These are phyloP conservation scores for Lucilia sericata DNA, from an alignment of 1,140 invertebrate species.

Conservation along the genomic window DNA sequence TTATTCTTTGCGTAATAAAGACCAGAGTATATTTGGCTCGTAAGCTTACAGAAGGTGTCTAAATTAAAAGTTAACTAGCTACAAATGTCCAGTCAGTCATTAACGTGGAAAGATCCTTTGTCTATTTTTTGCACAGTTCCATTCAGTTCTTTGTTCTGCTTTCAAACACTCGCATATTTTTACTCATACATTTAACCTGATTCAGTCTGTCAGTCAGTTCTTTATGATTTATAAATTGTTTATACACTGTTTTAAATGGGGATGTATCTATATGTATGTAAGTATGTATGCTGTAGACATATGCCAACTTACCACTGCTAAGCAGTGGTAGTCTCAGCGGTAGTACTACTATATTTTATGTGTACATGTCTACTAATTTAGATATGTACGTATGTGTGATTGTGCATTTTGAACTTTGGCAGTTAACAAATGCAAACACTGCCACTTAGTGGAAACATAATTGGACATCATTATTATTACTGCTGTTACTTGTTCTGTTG, in stretches of 20 bases:
- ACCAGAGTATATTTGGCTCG: too few species aligned
- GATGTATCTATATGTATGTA: not conserved
- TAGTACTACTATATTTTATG: too few species aligned
- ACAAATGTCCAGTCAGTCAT: conserved; percentile 8
- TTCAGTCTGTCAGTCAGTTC: not conserved
- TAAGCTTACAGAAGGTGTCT: too few species aligned
- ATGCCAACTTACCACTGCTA: too few species aligned
- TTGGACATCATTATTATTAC: conserved; percentile 30
- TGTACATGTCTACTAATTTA: not conserved
- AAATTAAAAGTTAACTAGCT: not conserved
- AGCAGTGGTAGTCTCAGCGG: too few species aligned
- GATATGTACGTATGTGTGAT: not conserved
- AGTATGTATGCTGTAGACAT: too few species aligned
- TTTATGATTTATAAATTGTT: not conserved
- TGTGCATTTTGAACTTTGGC: conserved; percentile 31
- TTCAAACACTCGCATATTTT: not conserved
- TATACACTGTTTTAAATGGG: not conserved
- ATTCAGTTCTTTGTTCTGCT: not conserved
- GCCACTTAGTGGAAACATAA: conserved; percentile 36
- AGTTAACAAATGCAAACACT: conserved; percentile 39
- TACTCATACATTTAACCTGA: not conserved
- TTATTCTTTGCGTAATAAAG: too few species aligned
- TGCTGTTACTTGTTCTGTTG: not conserved
- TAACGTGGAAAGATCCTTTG: not conserved
- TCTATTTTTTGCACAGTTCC: not conserved